A percentile compares a stretch with the other conserved stretches of the same genome.
Evolutionary conservation across 2,888 invertebrate genomes (phyloP).

Genomic region (Aphidius colemani): DNA sequence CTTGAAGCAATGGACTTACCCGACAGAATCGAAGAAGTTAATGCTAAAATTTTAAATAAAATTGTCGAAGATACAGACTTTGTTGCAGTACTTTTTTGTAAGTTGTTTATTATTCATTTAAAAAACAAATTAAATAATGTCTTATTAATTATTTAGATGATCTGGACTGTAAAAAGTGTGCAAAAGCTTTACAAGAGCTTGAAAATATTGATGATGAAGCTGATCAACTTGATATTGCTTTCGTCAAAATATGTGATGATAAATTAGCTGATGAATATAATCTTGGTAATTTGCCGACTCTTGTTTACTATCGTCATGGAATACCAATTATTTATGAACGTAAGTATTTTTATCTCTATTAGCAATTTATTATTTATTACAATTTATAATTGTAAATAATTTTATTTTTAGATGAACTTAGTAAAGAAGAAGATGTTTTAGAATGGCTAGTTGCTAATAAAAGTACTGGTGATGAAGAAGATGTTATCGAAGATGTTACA

Average conservation of each 20-base stretch:
- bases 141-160: constrained; percentile 71
- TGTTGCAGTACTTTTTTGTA: constrained; percentile 92
- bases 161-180: constrained; percentile 89
- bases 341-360: constrained; percentile 56
- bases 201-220: constrained; percentile 96
- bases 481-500: constrained; percentile 93
- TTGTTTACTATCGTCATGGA: constrained; percentile 92
- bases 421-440: constrained; percentile 87
- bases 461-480: constrained; percentile 91
- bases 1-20: constrained; percentile 94
- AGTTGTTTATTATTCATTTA: constrained; percentile 63
- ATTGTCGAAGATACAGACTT: constrained; percentile 90
- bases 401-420: constrained; percentile 73
- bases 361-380: not conserved
- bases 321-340: constrained; percentile 94
- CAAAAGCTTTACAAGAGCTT: constrained; percentile 86
- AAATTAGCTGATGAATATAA: constrained; percentile 90
- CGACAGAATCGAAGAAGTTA: constrained; percentile 94
- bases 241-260: constrained; percentile 93
- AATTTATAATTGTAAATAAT: constrained; percentile 13
- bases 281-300: constrained; percentile 82
- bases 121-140: constrained; percentile 27
- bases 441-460: constrained; percentile 94
- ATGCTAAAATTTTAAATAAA: constrained; percentile 85
- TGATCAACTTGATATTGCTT: constrained; percentile 90